A percentile compares a stretch with the other conserved stretches of the same genome.
Conservation (phyloP, 2,797 vertebrate genomes). For the Columba guinea region DNA sequence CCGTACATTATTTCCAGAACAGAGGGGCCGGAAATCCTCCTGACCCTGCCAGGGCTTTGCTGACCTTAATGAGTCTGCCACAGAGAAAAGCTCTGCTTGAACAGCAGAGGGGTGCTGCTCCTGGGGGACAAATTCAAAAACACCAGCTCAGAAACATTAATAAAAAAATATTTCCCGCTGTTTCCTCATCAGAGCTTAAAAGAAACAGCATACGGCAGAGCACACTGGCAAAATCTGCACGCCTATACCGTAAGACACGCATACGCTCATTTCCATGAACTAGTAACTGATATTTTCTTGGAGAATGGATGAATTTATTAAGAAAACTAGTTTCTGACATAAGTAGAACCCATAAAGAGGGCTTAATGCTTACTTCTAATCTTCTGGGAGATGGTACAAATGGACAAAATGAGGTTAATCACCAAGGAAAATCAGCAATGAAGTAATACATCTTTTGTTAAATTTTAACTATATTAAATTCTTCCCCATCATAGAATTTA, state of each 20-base stretch:
- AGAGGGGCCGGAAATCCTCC: constrained; percentile 6
- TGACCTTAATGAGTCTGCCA: constrained; percentile 40
- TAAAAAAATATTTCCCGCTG: constrained; percentile 22
- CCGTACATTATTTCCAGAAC: background rate
- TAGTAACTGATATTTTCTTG: background rate
- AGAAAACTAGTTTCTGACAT: background rate
- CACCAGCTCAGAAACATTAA: constrained; percentile 11
- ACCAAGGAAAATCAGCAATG: background rate
- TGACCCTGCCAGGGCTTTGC: constrained; percentile 9
- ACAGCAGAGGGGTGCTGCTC: background rate
- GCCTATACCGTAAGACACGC: background rate
- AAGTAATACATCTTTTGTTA: constrained; percentile 46
- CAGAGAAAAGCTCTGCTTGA: constrained; percentile 32
- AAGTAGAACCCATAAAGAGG: background rate
- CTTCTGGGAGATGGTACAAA: constrained; percentile 17
- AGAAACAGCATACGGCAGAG: background rate
- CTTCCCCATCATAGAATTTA: constrained; percentile 31
- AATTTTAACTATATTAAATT: constrained; percentile 49
- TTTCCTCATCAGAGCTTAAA: constrained; percentile 24
- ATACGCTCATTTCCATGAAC: background rate
- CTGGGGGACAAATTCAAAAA: constrained; percentile 18
- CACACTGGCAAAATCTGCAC: background rate
- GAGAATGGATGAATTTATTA: background rate
- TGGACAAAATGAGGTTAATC: constrained; percentile 31
- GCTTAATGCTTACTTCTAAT: constrained; percentile 35